Conservation (phyloP, 1,140 invertebrate genomes). For the Habropoda laboriosa region DNA sequence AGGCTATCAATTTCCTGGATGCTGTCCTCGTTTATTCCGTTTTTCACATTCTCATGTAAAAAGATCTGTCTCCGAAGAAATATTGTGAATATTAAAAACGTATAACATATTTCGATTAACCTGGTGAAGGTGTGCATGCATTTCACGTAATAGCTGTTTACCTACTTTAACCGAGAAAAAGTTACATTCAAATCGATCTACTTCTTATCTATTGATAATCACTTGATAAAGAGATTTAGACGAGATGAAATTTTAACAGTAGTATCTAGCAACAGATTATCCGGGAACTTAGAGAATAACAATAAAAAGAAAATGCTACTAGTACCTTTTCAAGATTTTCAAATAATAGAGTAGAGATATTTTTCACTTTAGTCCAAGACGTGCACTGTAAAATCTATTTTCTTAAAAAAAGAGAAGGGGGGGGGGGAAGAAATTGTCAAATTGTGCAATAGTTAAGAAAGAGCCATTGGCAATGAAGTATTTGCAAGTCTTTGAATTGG, state of each 20-base stretch:
- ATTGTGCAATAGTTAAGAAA: conserved; percentile 31
- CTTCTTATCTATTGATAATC: not conserved
- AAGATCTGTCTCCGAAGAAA: not conserved
- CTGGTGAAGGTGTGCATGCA: conserved; percentile 40
- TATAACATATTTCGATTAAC: conserved; percentile 5
- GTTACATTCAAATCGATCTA: conserved; percentile 17
- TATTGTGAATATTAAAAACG: not conserved
- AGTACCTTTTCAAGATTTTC: not conserved
- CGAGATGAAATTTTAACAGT: not conserved
- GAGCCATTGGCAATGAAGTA: conserved; percentile 49
- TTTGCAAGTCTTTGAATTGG: conserved; percentile 60
- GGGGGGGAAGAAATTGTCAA: not conserved
- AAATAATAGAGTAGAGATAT: not conserved
- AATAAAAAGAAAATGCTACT: not conserved
- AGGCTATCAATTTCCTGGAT: conserved; percentile 27
- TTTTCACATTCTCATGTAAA: conserved; percentile 18
- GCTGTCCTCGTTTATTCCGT: conserved; percentile 22
- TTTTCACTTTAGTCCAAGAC: conserved; percentile 14
- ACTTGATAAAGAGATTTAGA: not conserved
- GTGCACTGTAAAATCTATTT: not conserved
- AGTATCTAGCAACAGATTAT: not conserved
- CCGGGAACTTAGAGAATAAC: not conserved
- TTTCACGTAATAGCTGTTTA: not conserved
- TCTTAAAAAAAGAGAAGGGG: no score
- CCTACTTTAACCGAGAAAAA: conserved; percentile 3